A percentile compares a stretch with the other conserved stretches of the same genome.
Evolutionary conservation across 1,140 invertebrate genomes (phyloP).

Genomic region (Pseudachorutes palmiensis): DNA sequence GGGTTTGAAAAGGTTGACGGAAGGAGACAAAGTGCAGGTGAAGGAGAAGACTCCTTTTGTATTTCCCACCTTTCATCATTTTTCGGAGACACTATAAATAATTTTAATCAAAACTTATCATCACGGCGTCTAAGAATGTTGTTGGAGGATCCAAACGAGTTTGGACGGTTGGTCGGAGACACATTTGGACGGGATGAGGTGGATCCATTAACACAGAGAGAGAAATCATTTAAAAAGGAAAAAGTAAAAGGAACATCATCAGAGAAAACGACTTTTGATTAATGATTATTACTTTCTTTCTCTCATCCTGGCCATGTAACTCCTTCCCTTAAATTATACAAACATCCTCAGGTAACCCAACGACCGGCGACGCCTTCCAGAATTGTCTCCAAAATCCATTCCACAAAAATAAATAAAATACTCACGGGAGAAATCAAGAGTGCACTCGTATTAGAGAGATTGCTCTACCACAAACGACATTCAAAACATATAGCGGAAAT

Average conservation of each 20-base stretch:
- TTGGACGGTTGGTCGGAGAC: background rate
- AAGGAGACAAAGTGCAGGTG: too few relatives aligned
- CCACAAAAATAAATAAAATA: too few relatives aligned
- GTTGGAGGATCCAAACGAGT: background rate
- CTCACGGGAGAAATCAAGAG: too few relatives aligned
- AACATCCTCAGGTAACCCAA: background rate
- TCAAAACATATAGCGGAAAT: too few relatives aligned
- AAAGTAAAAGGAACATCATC: background rate
- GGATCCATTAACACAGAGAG: conserved; percentile 13
- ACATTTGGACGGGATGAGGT: background rate
- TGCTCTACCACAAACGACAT: too few relatives aligned
- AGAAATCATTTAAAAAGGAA: conserved; percentile 1
- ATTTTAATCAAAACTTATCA: conserved; percentile 13
- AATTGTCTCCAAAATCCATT: too few relatives aligned
- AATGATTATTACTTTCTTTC: conserved; percentile 10
- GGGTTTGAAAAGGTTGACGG: too few relatives aligned
- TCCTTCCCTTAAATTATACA: background rate
- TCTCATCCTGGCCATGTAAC: background rate
- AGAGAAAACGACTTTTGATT: conserved; percentile 3
- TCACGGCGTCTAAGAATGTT: conserved; percentile 5
- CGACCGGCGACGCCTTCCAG: too few relatives aligned
- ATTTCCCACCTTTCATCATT: conserved; percentile 10
- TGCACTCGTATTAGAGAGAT: too few relatives aligned
- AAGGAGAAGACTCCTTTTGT: too few relatives aligned
- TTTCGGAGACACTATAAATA: conserved; percentile 13